Evolutionary conservation across 2,113 vertebrate genomes (phyloP).

Genomic region (Myotis brandtii): DNA sequence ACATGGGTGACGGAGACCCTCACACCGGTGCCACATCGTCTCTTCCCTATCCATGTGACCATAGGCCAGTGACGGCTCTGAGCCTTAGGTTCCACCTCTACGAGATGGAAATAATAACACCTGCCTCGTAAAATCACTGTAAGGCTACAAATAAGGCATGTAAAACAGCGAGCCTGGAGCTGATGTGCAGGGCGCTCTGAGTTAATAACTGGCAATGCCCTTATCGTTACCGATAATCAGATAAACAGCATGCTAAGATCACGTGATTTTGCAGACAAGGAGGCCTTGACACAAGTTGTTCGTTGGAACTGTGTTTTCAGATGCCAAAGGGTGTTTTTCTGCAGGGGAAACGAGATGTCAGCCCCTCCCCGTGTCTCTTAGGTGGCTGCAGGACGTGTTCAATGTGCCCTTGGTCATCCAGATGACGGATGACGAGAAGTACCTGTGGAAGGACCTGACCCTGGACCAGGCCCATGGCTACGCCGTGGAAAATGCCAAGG

Average conservation of each 20-base stretch:
- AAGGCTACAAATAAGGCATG: not conserved
- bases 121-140: rapidly evolving
- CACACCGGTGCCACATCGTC: not conserved
- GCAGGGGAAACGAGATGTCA: rapidly evolving
- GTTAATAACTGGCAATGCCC: rapidly evolving
- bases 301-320: not conserved
- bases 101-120: not conserved
- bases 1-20: not conserved
- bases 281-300: not conserved
- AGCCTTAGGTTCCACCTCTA: not conserved
- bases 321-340: rapidly evolving
- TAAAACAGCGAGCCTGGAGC: not conserved
- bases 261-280: not conserved
- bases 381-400: conserved; percentile 98
- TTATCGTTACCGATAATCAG: rapidly evolving
- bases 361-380: conserved; percentile 62
- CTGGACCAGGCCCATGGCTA: conserved; percentile 92
- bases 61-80: rapidly evolving
- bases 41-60: not conserved
- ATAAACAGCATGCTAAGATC: no score
- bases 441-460: conserved; percentile 97
- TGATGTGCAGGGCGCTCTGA: rapidly evolving
- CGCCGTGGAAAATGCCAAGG: conserved; percentile 94
- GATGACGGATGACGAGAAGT: conserved; percentile 98
- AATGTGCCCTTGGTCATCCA: conserved; percentile 96